phyloP scores from a whole-genome alignment of 1,140 invertebrate species.

The Drosophila bocki region DNA sequence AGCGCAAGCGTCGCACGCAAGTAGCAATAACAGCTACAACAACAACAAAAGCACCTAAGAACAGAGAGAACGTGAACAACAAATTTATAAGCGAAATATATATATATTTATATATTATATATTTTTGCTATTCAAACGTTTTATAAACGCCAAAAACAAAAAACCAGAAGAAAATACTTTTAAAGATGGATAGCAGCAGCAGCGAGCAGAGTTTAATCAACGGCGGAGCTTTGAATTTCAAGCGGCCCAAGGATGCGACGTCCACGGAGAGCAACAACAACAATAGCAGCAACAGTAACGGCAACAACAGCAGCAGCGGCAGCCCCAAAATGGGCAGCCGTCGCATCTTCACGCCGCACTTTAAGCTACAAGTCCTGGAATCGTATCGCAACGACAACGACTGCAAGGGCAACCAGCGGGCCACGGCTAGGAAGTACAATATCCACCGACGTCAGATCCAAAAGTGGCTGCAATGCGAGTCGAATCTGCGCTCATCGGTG shows the following conservation, averaged over 20 bases:
- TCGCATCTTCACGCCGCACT: conserved; percentile 93
- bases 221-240: conserved; percentile 29
- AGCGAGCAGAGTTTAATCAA: conserved; percentile 19
- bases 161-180: conserved; percentile 11
- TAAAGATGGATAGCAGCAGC: conserved; percentile 38
- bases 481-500: conserved; percentile 89
- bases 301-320: conserved; percentile 43
- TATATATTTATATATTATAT: conserved; percentile 14
- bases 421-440: conserved; percentile 94
- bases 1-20: conserved; percentile 72
- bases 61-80: conserved; percentile 4
- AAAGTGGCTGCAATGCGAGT: conserved; percentile 94
- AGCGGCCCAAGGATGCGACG: conserved; percentile 28
- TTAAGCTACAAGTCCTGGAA: conserved; percentile 94
- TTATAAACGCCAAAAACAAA: neutral
- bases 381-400: conserved; percentile 93
- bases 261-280: conserved; percentile 17
- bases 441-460: conserved; percentile 94
- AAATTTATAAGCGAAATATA: conserved; percentile 18
- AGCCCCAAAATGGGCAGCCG: conserved; percentile 89
- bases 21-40: conserved; percentile 48
- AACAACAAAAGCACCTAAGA: conserved; percentile 25
- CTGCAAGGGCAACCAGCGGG: conserved; percentile 93
- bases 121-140: conserved; percentile 17
- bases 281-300: conserved; percentile 4